phyloP scores from a whole-genome alignment of 2,888 invertebrate species.

The Agrypnus murinus region DNA sequence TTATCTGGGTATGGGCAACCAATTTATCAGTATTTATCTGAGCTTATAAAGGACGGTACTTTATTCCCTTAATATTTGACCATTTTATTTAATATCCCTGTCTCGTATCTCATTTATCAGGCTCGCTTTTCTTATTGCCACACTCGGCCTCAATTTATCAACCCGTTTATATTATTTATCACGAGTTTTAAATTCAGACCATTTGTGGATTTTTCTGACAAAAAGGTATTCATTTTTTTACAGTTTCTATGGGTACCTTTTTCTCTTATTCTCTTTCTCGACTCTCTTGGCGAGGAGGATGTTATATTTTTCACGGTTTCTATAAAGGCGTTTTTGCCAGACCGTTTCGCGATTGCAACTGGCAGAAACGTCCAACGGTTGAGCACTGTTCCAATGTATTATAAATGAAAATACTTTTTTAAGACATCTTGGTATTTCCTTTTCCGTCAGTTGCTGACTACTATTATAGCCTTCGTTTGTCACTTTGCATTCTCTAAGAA shows the following conservation, averaged over 20 bases:
- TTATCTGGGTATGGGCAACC: constrained; percentile 34
- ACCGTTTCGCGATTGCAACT: no score
- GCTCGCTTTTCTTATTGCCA: constrained; percentile 44
- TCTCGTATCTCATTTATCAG: constrained; percentile 51
- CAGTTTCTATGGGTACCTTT: constrained; percentile 5
- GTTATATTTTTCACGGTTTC: constrained; percentile 12
- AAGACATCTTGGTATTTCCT: no score
- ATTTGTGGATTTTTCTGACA: constrained; percentile 28
- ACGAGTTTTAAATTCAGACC: constrained; percentile 37
- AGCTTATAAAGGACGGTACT: constrained; percentile 42
- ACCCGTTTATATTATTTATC: constrained; percentile 30
- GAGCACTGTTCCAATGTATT: no score
- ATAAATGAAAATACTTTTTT: no score
- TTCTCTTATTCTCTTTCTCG: no score
- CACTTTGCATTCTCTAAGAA: no score
- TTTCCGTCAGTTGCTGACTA: no score
- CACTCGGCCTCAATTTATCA: constrained; percentile 46
- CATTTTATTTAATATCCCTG: constrained; percentile 52
- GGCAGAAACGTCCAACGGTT: no score
- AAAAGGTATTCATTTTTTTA: constrained; percentile 27
- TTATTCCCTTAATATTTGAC: constrained; percentile 49
- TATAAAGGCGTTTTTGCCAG: not conserved
- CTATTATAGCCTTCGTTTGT: no score
- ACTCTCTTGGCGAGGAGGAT: constrained; percentile 8
- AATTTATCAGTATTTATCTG: constrained; percentile 50